phyloP scores from a whole-genome alignment of 2,113 vertebrate genomes.

The Odontesthes bonariensis region DNA sequence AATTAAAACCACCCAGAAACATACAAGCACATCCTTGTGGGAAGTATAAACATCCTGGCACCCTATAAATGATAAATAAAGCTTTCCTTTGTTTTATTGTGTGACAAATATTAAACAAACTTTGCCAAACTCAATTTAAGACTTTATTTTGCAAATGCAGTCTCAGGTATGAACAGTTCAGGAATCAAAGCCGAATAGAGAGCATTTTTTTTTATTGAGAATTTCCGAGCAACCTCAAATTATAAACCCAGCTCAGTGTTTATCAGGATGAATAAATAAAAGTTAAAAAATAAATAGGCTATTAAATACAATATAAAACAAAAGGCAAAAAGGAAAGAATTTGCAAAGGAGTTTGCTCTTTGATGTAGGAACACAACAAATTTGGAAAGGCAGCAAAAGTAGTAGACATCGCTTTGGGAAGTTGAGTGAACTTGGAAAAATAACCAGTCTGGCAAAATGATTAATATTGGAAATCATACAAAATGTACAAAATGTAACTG shows the following conservation, averaged over 20 bases:
- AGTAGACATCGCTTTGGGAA: slow-evolving; percentile 49
- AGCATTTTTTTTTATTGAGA: slow-evolving; percentile 61
- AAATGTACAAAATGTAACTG: slow-evolving; percentile 59
- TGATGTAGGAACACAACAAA: slow-evolving; percentile 35
- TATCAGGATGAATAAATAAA: slow-evolving; percentile 85
- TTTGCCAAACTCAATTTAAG: slow-evolving; percentile 14
- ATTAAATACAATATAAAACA: slow-evolving; percentile 86
- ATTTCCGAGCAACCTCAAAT: slow-evolving; percentile 77
- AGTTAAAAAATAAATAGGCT: slow-evolving; percentile 85
- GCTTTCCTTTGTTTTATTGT: slow-evolving; percentile 18
- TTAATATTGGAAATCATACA: slow-evolving; percentile 58
- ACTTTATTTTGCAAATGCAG: slow-evolving; percentile 57
- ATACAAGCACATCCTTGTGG: slow-evolving; percentile 44
- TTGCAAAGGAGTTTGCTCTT: slow-evolving; percentile 53
- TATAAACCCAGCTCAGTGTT: slow-evolving; percentile 81
- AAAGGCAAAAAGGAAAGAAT: slow-evolving; percentile 57
- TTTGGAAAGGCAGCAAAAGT: slow-evolving; percentile 54
- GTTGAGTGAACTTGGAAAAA: slow-evolving; percentile 40
- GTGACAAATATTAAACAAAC: slow-evolving; percentile 32
- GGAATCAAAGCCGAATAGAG: slow-evolving; percentile 17
- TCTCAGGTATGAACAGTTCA: slow-evolving; percentile 29
- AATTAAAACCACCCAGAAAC: slow-evolving; percentile 20
- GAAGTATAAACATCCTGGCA: slow-evolving; percentile 59
- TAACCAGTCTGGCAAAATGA: slow-evolving; percentile 45
- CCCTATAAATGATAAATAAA: slow-evolving; percentile 20